phyloP scores from a whole-genome alignment of 2,888 invertebrate species.

The Sarcophaga carnaria region DNA sequence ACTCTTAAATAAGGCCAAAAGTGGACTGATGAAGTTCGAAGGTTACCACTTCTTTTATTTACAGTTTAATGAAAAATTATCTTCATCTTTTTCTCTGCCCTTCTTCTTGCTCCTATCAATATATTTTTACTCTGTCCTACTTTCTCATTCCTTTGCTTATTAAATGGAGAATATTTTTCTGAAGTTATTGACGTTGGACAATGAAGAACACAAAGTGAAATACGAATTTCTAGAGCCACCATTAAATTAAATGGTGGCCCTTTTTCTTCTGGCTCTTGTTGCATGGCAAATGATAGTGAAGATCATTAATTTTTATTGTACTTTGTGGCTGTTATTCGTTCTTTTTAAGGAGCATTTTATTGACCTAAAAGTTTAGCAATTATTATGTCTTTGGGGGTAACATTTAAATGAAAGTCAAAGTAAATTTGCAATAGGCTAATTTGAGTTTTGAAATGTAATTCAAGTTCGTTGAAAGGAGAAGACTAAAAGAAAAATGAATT shows the following conservation, averaged over 20 bases:
- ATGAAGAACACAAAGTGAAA: no score
- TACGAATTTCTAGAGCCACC: neutral
- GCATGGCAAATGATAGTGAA: neutral
- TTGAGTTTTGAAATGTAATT: neutral
- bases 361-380: neutral
- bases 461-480: neutral
- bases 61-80: conserved; percentile 36
- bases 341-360: neutral
- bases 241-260: neutral
- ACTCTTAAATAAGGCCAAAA: conserved; percentile 38
- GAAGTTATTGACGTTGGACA: no score
- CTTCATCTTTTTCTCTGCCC: neutral
- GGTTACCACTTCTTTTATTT: conserved; percentile 27
- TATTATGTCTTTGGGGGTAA: no score
- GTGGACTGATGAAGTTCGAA: conserved; percentile 41
- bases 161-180: no score
- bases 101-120: neutral
- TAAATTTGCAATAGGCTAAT: no score
- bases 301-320: neutral
- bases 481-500: no score
- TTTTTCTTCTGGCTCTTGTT: neutral
- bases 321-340: neutral
- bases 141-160: no score
- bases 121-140: neutral
- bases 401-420: no score